phyloP scores from a whole-genome alignment of 2,113 vertebrate species.

The Melanocharis versteri region DNA sequence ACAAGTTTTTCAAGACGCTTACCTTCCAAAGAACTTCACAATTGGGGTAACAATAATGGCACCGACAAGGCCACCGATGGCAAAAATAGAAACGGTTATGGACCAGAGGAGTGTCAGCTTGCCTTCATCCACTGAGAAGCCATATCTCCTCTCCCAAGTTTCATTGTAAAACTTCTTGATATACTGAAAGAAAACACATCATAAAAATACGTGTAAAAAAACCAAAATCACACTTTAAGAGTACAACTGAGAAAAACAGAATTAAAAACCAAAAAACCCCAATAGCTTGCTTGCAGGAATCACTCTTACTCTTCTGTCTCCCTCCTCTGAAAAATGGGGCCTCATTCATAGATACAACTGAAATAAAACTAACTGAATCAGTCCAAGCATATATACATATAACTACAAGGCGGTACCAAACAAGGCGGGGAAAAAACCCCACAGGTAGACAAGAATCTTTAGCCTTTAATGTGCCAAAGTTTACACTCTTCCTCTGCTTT shows the following conservation, averaged over 20 bases:
- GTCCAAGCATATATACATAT: background rate
- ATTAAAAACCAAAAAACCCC: rapidly evolving
- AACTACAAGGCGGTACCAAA: background rate
- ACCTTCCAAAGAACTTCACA: constrained; percentile 87
- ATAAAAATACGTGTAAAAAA: background rate
- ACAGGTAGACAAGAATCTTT: background rate
- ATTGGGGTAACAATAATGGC: constrained; percentile 78
- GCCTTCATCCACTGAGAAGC: constrained; percentile 61
- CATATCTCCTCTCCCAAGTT: constrained; percentile 81
- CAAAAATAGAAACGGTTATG: constrained; percentile 90
- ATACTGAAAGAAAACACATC: constrained; percentile 72
- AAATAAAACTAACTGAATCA: background rate
- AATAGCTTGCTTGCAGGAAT: background rate
- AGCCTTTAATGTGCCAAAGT: background rate
- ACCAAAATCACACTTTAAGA: background rate
- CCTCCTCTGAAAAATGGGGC: rapidly evolving
- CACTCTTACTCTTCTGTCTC: background rate
- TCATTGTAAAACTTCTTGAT: constrained; percentile 90
- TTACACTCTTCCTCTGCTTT: background rate
- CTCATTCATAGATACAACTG: background rate
- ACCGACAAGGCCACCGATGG: constrained; percentile 89
- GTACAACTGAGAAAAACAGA: background rate
- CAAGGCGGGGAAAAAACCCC: background rate
- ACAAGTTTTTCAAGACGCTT: constrained; percentile 17
- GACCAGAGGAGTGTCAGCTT: constrained; percentile 88